These are phyloP conservation scores for Tragelaphus imberbis DNA, from an alignment of 2,113 vertebrate genomes.

Conservation along the genomic window DNA sequence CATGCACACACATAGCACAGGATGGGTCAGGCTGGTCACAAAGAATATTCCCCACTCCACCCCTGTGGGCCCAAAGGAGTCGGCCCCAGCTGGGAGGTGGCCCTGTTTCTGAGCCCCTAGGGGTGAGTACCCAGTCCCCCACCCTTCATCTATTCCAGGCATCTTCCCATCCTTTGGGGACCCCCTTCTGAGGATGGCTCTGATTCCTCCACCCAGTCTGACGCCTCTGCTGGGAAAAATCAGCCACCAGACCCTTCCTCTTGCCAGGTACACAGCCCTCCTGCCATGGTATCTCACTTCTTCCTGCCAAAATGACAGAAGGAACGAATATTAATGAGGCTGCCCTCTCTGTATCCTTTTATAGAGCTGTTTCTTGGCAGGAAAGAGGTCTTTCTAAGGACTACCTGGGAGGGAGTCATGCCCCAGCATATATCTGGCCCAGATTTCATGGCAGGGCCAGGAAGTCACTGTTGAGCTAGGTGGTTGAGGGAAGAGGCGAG, in stretches of 20 bases:
- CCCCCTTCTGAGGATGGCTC: not conserved
- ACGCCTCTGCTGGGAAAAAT: not conserved
- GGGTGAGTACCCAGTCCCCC: too few relatives aligned
- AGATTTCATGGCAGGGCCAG: not conserved
- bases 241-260: not conserved
- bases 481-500: not conserved
- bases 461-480: not conserved
- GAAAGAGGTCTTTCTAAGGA: not conserved
- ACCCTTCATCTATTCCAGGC: not conserved
- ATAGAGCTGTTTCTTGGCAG: constrained; percentile 5
- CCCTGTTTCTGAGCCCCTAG: not conserved
- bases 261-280: not conserved
- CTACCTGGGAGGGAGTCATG: not conserved
- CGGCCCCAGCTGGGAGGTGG: not conserved
- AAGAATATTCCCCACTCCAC: not conserved
- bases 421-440: not conserved
- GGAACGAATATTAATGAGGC: not conserved
- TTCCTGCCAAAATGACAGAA: constrained; percentile 31
- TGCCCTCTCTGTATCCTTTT: not conserved
- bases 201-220: not conserved
- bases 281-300: not conserved
- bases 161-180: not conserved
- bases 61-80: not conserved
- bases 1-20: too few relatives aligned
- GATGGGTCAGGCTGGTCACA: not conserved